Base-by-base conservation (phyloP, 2,797 vertebrate genomes). In the Danio tinwini region DNA sequence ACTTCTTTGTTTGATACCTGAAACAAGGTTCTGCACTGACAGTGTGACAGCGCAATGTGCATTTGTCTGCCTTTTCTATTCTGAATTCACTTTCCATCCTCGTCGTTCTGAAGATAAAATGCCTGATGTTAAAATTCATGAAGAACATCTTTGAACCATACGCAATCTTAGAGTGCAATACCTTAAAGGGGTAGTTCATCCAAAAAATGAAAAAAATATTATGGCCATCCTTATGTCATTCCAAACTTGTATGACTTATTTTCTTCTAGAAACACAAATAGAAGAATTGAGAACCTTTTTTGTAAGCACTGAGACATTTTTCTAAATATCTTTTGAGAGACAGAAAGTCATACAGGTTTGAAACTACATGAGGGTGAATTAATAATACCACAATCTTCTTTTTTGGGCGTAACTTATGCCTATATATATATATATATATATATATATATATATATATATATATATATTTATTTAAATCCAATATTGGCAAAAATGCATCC, bases 1-100 rank as follows among this genome's bases (percentile, higher is more conserved):
- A 78, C 67, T 78, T 53, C 37, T 53, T 40, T 63, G 45, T 61
- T 69, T 69, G 67, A 61, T 53, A 78, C 47, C 67, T 63, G 10
- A 62, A 71, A 63, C 39, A 71, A 62, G 67, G 76, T 78, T 71
- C 49, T 52, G 45, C 19, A 42, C 56, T 56, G 61, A 56, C 21
- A 64, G 7, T 49, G 9, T 47, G 59, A 71, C 21, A 72, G 40
- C 16, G 17, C n/a, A 53, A 65, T 39, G 9, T 1, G 37, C n/a
- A 10, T 59, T 67, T 59, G 17, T 21, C 45, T 44, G 53, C 65
- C 75, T 19, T 50, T 78, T 50, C 58, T 61, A 70, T 61, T 70
- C 56, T 0, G 4, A 78, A 61, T 78, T 59, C 29, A 16, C 44
- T 58, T 58, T 47, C 42, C 44, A 56, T 17, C 5, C 17, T 12